Evolutionary conservation across 1,140 invertebrate genomes (phyloP).

Genomic region (Periplaneta americana): DNA sequence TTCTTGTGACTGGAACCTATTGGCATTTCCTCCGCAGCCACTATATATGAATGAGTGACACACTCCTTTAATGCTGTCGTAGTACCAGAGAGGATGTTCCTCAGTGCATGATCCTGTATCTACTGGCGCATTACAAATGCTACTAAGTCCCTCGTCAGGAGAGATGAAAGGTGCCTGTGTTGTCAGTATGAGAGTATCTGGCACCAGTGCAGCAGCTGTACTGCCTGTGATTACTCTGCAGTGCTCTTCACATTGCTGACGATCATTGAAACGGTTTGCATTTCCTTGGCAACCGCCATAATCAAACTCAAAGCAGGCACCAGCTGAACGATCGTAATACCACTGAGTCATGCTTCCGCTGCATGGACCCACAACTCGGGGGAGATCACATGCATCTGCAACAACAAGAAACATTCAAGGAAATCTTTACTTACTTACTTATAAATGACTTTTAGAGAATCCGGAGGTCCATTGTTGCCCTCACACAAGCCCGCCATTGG

Average conservation of each 20-base stretch:
- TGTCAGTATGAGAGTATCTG: slow-evolving; percentile 4
- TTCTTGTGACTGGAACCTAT: slow-evolving; percentile 72
- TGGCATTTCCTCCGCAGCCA: slow-evolving; percentile 79
- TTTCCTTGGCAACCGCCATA: slow-evolving; percentile 67
- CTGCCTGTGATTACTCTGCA: slow-evolving; percentile 23
- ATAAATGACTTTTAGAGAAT: too few relatives aligned
- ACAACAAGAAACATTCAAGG: not conserved
- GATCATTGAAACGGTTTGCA: slow-evolving; percentile 54
- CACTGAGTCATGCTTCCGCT: slow-evolving; percentile 57
- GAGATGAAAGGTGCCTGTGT: not conserved
- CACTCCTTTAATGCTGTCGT: slow-evolving; percentile 47
- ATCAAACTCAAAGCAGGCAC: slow-evolving; percentile 60
- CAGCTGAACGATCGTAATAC: slow-evolving; percentile 63
- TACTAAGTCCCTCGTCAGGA: slow-evolving; percentile 34
- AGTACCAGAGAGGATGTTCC: slow-evolving; percentile 66
- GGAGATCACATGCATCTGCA: slow-evolving; percentile 65
- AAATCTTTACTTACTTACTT: not conserved
- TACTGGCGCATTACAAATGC: slow-evolving; percentile 51
- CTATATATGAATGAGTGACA: slow-evolving; percentile 73
- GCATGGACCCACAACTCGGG: slow-evolving; percentile 68
- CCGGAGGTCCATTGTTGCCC: too few relatives aligned
- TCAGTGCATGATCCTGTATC: slow-evolving; percentile 68
- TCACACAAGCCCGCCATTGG: too few relatives aligned
- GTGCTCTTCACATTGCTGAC: slow-evolving; percentile 40
- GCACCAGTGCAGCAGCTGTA: slow-evolving; percentile 16